Percentiles rank a stretch among this genome's conserved stretches.
Conservation (phyloP, 2,113 vertebrate species). For the Sminthopsis crassicaudata region DNA sequence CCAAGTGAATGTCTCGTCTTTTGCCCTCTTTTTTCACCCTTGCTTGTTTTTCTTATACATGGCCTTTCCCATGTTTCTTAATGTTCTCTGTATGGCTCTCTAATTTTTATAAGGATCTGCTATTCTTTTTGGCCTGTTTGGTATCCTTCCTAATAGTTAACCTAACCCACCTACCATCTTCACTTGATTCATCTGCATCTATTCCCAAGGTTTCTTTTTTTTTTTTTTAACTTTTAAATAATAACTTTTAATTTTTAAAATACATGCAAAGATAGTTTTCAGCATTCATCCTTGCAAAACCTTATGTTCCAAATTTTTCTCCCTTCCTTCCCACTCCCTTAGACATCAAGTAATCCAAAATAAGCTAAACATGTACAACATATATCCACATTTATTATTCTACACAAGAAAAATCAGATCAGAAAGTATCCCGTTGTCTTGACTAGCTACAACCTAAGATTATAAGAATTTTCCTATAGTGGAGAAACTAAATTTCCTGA, state of each 20-base stretch:
- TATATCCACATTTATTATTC: no score
- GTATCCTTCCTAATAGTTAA: neutral
- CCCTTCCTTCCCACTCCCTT: no score
- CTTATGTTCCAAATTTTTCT: no score
- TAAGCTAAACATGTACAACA: no score
- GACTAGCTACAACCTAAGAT: neutral
- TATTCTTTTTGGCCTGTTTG: neutral
- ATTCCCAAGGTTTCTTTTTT: no score
- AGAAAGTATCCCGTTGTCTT: neutral
- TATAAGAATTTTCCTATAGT: neutral
- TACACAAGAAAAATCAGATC: no score
- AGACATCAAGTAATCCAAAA: no score
- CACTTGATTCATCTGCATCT: neutral
- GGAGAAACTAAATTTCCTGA: neutral
- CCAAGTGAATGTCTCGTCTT: neutral
- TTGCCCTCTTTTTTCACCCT: neutral
- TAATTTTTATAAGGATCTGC: neutral
- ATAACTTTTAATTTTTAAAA: no score
- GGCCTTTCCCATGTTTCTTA: neutral
- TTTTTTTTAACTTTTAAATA: no score
- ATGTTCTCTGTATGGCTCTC: neutral
- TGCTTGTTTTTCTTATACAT: neutral
- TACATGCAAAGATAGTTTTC: no score
- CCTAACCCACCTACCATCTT: neutral
- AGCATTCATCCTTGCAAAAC: no score